A percentile compares a stretch with the other conserved stretches of the same genome.
Conservation (phyloP, 2,888 invertebrate genomes). For the Drosophila meridionalis region DNA sequence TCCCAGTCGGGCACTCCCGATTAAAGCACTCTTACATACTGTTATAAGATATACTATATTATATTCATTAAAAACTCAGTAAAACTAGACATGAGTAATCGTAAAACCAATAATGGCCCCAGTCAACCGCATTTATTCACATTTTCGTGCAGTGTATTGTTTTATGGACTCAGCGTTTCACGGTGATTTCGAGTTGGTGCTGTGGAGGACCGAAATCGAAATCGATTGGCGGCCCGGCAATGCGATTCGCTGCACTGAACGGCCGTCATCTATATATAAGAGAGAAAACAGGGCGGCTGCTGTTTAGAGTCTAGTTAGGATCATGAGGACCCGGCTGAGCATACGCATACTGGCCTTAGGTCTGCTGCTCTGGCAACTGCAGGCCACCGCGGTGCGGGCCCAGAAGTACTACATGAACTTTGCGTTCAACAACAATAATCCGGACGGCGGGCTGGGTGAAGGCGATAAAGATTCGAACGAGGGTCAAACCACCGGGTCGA, state of each 20-base stretch:
- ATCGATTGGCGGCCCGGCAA: slow-evolving; percentile 44
- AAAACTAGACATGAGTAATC: neutral
- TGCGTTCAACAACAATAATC: slow-evolving; percentile 71
- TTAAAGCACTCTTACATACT: no score
- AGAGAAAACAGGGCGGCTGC: slow-evolving; percentile 53
- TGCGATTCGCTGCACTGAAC: slow-evolving; percentile 54
- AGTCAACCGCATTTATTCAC: neutral
- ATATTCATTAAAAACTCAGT: no score
- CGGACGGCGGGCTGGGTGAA: slow-evolving; percentile 24
- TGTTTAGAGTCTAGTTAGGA: slow-evolving; percentile 55
- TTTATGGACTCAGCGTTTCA: slow-evolving; percentile 35
- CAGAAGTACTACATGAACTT: slow-evolving; percentile 75
- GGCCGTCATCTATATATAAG: slow-evolving; percentile 70
- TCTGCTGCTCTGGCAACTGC: slow-evolving; percentile 49
- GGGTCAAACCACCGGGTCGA: no score
- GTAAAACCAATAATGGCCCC: no score
- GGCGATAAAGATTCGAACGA: neutral
- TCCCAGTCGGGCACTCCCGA: neutral
- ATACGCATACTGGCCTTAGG: slow-evolving; percentile 50
- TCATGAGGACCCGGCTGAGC: slow-evolving; percentile 55
- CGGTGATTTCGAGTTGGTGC: slow-evolving; percentile 18
- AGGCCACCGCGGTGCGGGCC: slow-evolving; percentile 35
- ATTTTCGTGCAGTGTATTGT: slow-evolving; percentile 30
- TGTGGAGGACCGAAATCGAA: slow-evolving; percentile 29
- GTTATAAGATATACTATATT: no score